phyloP scores from a whole-genome alignment of 2,113 vertebrate genomes.

The Spermophilus dauricus region DNA sequence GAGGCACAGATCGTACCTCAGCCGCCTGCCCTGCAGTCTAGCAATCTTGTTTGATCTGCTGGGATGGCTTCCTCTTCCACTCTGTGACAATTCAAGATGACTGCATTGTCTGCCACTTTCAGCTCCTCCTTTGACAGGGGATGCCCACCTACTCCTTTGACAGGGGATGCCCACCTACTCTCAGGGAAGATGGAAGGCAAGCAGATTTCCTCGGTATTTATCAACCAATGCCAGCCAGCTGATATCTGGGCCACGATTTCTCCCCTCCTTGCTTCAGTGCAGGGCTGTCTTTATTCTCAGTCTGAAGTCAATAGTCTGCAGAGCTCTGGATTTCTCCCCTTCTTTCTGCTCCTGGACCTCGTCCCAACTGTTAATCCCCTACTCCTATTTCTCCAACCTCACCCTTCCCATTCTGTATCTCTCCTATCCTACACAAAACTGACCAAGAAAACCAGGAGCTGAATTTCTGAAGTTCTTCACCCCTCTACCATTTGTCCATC shows the following conservation, averaged over 20 bases:
- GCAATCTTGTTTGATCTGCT: not conserved
- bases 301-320: not conserved
- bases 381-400: not conserved
- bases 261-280: no score
- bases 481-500: not conserved
- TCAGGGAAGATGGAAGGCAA: not conserved
- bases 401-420: rapidly evolving
- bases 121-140: not conserved
- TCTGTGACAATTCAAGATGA: not conserved
- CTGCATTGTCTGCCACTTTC: not conserved
- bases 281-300: not conserved
- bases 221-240: rapidly evolving
- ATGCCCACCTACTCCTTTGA: not conserved
- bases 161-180: not conserved
- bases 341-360: not conserved
- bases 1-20: not conserved
- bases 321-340: not conserved
- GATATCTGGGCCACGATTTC: not conserved
- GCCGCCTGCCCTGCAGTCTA: not conserved
- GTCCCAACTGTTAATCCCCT: not conserved
- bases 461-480: no score
- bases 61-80: rapidly evolving
- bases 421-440: not conserved
- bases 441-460: not conserved
- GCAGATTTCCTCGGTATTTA: not conserved